These are phyloP conservation scores for Campylomormyrus tamandua DNA, from an alignment of 2,113 vertebrate species.

Conservation along the genomic window DNA sequence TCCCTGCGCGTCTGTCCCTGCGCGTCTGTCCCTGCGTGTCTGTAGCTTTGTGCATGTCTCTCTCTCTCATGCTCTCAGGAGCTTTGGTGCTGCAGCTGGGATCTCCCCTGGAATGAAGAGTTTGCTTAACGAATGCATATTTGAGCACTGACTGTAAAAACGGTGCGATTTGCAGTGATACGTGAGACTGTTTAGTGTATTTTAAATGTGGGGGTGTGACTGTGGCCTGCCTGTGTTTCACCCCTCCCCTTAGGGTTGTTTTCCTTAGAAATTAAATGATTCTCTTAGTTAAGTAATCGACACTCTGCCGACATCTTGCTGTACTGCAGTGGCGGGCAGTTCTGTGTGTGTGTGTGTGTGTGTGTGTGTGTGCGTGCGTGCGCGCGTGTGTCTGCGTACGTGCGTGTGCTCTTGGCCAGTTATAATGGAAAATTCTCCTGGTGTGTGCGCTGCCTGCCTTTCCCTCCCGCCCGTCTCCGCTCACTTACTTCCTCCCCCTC, in stretches of 20 bases:
- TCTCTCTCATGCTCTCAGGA: not conserved
- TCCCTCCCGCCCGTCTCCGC: conserved; percentile 30
- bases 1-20: not conserved
- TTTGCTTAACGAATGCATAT: not conserved
- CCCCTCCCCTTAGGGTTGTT: not conserved
- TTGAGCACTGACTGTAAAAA: not conserved
- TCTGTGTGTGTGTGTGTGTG: not conserved
- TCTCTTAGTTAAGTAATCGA: not conserved
- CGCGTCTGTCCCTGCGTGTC: too few relatives aligned
- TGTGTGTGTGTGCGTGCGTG: not conserved
- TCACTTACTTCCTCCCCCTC: conserved; percentile 12
- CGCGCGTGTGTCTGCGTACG: conserved; percentile 14
- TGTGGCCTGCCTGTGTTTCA: not conserved
- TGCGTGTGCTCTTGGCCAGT: conserved; percentile 26
- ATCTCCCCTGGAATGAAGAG: not conserved
- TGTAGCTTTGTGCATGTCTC: not conserved
- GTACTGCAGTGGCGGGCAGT: not conserved
- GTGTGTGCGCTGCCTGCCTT: conserved; percentile 55
- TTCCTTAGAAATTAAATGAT: not conserved
- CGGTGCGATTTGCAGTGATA: not conserved
- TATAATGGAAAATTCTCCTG: conserved; percentile 67
- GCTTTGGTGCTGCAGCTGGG: not conserved
- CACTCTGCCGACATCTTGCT: not conserved
- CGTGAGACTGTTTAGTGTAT: not conserved
- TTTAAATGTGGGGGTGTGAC: not conserved